Base-by-base conservation (phyloP, 2,113 vertebrate genomes). In the Spermophilus dauricus region DNA sequence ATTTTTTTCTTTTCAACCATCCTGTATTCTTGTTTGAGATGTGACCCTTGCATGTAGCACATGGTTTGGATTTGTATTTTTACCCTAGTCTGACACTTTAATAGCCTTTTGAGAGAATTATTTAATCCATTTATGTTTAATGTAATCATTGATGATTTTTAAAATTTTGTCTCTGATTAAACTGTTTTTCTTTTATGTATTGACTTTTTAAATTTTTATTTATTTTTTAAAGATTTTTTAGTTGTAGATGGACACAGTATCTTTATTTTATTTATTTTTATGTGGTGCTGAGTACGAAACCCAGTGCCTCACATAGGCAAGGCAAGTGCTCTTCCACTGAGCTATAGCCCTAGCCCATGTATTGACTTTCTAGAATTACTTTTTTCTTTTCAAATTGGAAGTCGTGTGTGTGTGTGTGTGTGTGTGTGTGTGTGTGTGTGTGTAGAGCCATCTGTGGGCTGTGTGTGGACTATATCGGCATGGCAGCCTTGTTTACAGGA, bases 321-420 rank as follows among this genome's bases (percentile, higher is more conserved):
- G 12, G 48, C 48, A 51, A 51, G 48, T 51, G 48, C 48, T 51
- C 48, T 51, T 51, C 48, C 48, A 51, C 48, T 51, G 48, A 51
- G 10, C 48, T 51, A 51, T 12, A 51, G 12, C 48, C 48, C 48
- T 13, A 51, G 48, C 48, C 48, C 48, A 51, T 51, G 48, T 51
- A 51, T 13, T 51, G 12, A 51, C 48, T 51, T 11, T 84, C 82
- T 82, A 12, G 48, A 16, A 22, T 28, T 51, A 28, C n/a, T 86
- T 86, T 77, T 61, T 30, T 22, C n/a, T 51, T 65, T 85, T 92
- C 72, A 67, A 51, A 58, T 45, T 94, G 42, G 56, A 94, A 91
- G 48, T 26, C 18, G 10, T 75, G 48, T 51, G 48, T 51, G 48
- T 51, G 48, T 51, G 2, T 51, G 48, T 51, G 48, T 51, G 48